These are phyloP conservation scores for Metridium senile DNA, from an alignment of 92 coral and sea anemone species.

Conservation along the genomic window DNA sequence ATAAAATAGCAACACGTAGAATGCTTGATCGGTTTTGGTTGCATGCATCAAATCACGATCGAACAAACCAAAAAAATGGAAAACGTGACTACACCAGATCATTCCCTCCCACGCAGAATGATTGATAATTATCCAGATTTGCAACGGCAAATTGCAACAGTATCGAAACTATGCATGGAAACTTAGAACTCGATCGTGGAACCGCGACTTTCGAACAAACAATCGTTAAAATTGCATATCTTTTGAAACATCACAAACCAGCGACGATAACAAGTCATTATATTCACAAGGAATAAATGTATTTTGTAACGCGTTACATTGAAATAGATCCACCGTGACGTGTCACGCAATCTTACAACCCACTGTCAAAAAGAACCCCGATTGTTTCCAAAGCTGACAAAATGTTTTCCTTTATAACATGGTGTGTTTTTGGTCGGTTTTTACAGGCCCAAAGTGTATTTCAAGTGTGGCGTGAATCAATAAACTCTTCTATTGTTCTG, in stretches of 20 bases:
- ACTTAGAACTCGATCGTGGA: too few species aligned
- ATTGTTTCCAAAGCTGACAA: not conserved
- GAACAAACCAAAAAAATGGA: not conserved
- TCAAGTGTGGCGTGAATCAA: not conserved
- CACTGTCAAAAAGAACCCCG: not conserved
- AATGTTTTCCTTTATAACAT: not conserved
- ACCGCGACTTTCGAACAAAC: not conserved
- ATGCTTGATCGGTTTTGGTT: not conserved
- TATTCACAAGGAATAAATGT: too few species aligned
- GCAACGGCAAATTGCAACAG: not conserved
- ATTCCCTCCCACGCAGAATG: not conserved
- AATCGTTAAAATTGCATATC: too few species aligned
- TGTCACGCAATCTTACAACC: not conserved
- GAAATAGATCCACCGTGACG: conserved; percentile 6
- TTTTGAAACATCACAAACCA: too few species aligned
- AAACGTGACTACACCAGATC: not conserved
- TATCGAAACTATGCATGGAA: too few species aligned
- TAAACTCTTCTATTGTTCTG: not conserved
- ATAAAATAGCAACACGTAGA: not conserved
- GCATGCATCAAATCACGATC: not conserved
- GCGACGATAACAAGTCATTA: too few species aligned
- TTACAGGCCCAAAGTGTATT: not conserved
- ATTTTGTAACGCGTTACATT: too few species aligned
- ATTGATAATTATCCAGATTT: not conserved
- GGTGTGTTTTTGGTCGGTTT: not conserved